phyloP scores from a whole-genome alignment of 1,140 invertebrate species.

The Meloidogyne exigua region DNA sequence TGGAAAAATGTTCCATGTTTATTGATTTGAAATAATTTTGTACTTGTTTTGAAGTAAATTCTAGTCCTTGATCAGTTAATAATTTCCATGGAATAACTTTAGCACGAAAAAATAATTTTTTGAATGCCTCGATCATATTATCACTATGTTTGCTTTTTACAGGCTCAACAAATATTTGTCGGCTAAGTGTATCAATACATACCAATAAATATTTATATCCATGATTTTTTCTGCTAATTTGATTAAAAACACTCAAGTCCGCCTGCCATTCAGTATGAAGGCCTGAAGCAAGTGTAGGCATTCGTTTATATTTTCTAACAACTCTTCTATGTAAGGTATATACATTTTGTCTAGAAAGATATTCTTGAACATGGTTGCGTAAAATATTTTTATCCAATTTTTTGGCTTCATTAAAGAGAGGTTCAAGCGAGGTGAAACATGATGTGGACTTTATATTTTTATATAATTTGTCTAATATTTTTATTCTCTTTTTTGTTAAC shows the following conservation, averaged over 20 bases:
- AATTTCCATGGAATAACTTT: too few relatives aligned
- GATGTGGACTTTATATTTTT: conserved; percentile 13
- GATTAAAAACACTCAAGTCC: conserved; percentile 32
- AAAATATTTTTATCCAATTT: conserved; percentile 17
- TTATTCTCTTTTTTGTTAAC: conserved; percentile 1
- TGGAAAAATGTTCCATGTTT: too few relatives aligned
- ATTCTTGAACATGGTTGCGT: conserved; percentile 17
- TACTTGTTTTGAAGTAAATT: too few relatives aligned
- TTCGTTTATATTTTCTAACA: conserved; percentile 11
- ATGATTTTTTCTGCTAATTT: too few relatives aligned
- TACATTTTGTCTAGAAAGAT: conserved; percentile 25
- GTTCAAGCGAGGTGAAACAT: conserved; percentile 10
- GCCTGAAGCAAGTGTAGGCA: conserved; percentile 27
- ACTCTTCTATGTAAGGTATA: conserved; percentile 36
- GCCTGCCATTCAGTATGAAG: conserved; percentile 44
- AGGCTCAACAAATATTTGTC: too few relatives aligned
- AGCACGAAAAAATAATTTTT: too few relatives aligned
- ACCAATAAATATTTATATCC: too few relatives aligned
- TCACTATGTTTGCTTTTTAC: too few relatives aligned
- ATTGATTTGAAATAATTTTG: too few relatives aligned
- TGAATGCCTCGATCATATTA: too few relatives aligned
- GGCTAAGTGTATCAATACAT: too few relatives aligned
- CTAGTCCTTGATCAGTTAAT: too few relatives aligned
- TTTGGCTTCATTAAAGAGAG: not conserved
- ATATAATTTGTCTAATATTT: conserved; percentile 26